A percentile compares a stretch with the other conserved stretches of the same genome.
Conservation (phyloP, 2,888 invertebrate species). For the Drosophila colorata region DNA sequence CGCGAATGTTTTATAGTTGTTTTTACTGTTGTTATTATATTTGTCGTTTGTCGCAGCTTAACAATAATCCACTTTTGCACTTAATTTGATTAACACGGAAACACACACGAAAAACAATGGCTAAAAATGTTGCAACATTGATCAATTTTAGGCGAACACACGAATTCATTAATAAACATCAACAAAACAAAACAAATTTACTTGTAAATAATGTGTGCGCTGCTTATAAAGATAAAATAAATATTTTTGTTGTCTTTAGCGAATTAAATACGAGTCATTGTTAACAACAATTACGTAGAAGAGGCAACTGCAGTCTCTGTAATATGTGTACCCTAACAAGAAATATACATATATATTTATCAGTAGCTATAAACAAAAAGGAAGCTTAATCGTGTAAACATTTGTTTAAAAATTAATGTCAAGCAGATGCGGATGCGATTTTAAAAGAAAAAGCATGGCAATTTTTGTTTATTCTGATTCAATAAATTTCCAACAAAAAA, state of each 20-base stretch:
- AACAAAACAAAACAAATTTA: conserved; percentile 35
- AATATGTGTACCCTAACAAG: conserved; percentile 9
- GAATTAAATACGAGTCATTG: conserved; percentile 14
- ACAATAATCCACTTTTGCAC: conserved; percentile 60
- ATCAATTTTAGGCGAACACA: conserved; percentile 35
- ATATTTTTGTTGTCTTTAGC: conserved; percentile 54
- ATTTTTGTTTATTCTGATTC: no score
- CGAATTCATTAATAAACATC: conserved; percentile 50
- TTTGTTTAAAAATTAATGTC: not conserved
- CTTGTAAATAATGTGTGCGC: conserved; percentile 37
- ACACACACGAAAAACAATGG: conserved; percentile 16
- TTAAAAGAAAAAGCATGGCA: not conserved
- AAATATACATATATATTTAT: not conserved
- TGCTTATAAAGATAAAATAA: conserved; percentile 58
- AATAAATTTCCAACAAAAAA: no score
- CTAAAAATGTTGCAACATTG: conserved; percentile 33
- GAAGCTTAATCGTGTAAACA: not conserved
- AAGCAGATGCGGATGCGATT: not conserved
- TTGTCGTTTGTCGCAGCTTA: conserved; percentile 35
- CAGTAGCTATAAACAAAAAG: conserved; percentile 7
- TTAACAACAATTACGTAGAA: conserved; percentile 43
- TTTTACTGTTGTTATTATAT: conserved; percentile 28
- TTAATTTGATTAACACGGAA: conserved; percentile 60
- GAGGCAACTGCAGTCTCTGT: conserved; percentile 36
- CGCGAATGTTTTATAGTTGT: conserved; percentile 22